Base-by-base conservation (phyloP, 2,113 vertebrate species). In the Semicossyphus pulcher region DNA sequence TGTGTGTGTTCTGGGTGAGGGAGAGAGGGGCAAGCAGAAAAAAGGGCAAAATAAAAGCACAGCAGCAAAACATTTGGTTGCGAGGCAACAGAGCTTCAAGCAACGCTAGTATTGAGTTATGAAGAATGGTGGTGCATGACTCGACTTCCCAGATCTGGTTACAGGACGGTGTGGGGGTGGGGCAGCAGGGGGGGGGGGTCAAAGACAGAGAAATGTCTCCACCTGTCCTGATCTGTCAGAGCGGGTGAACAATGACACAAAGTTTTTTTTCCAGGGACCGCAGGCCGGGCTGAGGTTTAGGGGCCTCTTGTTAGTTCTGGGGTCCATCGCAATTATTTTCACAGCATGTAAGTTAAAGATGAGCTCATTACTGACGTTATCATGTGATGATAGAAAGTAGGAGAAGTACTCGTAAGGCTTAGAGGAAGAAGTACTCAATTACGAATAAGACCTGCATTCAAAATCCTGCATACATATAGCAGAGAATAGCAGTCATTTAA, bases 201-300 rank as follows among this genome's bases (percentile, higher is more conserved):
- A 71, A 78, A 87, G 83, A 72, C 70, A 37, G 73, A 58, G 64
- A 70, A 89, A 68, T 80, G 66, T 79, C 84, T 90, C 93, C 93
- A 94, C 92, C 93, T 95, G 94, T 93, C 88, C 77, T 68, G 78
- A 84, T 91, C 87, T 80, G 92, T 94, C 92, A 93, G 88, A 54
- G 41, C 63, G 57, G 53, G 72, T 51, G 61, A 87, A 80, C 78
- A 86, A 80, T 72, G 80, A 77, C 73, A 64, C 62, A n/a, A 52
- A 72, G 58, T 41, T 65, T 18, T 21, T 58, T 60, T 73, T 78
- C 79, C 14, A 4, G 59, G 47, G 74, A 31, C 16, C 63, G 42
- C 23, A 60, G 53, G 71, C 44, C 60, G 31, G 23, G 31, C 51
- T 51, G 7, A 61, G 41, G 32, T 76, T 54, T 69, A 37, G 48